Evolutionary conservation across 64 coral and sea anemone genomes (phyloP).

Genomic region (Orbicella faveolata): DNA sequence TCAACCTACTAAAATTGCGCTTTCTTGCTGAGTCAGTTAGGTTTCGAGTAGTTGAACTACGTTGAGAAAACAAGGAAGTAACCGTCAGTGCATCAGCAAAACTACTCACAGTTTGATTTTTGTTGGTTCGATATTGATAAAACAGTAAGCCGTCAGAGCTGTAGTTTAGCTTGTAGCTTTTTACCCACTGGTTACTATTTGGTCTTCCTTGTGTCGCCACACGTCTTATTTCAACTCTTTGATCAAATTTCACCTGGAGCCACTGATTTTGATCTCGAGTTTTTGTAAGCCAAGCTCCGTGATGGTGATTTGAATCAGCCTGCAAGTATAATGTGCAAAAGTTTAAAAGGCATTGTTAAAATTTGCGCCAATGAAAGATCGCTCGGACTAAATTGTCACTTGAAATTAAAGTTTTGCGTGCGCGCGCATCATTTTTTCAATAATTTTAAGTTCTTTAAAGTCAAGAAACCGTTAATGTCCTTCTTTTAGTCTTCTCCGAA

Average conservation of each 20-base stretch:
- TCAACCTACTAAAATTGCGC: too few relatives aligned
- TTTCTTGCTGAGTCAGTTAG: too few relatives aligned
- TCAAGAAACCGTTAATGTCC: too few relatives aligned
- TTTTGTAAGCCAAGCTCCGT: not conserved
- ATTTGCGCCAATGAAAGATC: too few relatives aligned
- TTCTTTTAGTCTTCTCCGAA: too few relatives aligned
- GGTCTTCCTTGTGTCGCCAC: slow-evolving; percentile 3
- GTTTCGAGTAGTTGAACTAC: too few relatives aligned
- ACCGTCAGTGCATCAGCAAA: not conserved
- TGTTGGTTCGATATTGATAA: not conserved
- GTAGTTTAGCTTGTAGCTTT: not conserved
- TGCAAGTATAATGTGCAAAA: not conserved
- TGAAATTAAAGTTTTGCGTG: too few relatives aligned
- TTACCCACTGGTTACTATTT: not conserved
- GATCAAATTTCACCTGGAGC: slow-evolving; percentile 5
- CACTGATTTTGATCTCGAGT: not conserved
- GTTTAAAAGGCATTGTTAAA: not conserved
- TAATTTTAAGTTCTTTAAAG: too few relatives aligned
- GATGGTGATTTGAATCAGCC: not conserved
- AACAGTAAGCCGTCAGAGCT: not conserved
- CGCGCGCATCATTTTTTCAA: too few relatives aligned
- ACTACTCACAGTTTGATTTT: not conserved
- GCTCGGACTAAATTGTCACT: too few relatives aligned
- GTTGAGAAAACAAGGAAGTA: too few relatives aligned
- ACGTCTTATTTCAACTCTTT: not conserved